Percentiles rank a stretch among this genome's conserved stretches.
phyloP scores from a whole-genome alignment of 2,888 invertebrate species.

The Catocala nupta region DNA sequence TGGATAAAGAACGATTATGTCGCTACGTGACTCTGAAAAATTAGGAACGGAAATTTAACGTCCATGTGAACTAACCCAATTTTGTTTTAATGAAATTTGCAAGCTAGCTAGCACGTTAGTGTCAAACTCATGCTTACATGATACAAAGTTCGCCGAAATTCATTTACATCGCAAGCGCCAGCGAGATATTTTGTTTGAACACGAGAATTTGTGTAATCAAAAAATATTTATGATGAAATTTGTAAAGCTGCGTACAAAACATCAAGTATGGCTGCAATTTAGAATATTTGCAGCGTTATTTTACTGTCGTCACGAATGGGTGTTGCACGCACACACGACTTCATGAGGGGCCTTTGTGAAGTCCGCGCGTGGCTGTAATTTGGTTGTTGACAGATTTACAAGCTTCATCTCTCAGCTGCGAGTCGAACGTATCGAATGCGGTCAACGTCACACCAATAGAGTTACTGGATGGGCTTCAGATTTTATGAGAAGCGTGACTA shows the following conservation, averaged over 20 bases:
- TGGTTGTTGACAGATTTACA: conserved; percentile 80
- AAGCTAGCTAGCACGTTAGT: conserved; percentile 28
- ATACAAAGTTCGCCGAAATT: conserved; percentile 39
- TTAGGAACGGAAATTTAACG: conserved; percentile 9
- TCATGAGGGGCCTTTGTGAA: conserved; percentile 58
- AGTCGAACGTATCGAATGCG: conserved; percentile 55
- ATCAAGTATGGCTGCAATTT: conserved; percentile 28
- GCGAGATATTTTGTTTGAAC: conserved; percentile 13
- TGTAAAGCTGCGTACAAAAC: conserved; percentile 3
- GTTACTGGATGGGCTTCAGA: conserved; percentile 52
- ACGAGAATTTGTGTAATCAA: neutral
- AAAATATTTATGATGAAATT: too few relatives aligned
- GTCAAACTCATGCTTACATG: conserved; percentile 33
- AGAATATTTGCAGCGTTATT: conserved; percentile 24
- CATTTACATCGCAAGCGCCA: conserved; percentile 29
- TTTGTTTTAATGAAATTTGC: conserved; percentile 31
- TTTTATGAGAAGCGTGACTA: conserved; percentile 56
- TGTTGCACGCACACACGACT: conserved; percentile 60
- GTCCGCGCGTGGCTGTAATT: conserved; percentile 68
- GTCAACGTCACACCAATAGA: conserved; percentile 44
- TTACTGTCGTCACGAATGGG: conserved; percentile 52
- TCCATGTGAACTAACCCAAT: conserved; percentile 13
- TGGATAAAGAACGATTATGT: conserved; percentile 3
- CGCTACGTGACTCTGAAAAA: conserved; percentile 3
- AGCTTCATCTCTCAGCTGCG: conserved; percentile 58